These are phyloP conservation scores for Cheirogaleus major DNA, from an alignment of 2,797 vertebrate species.

Conservation along the genomic window DNA sequence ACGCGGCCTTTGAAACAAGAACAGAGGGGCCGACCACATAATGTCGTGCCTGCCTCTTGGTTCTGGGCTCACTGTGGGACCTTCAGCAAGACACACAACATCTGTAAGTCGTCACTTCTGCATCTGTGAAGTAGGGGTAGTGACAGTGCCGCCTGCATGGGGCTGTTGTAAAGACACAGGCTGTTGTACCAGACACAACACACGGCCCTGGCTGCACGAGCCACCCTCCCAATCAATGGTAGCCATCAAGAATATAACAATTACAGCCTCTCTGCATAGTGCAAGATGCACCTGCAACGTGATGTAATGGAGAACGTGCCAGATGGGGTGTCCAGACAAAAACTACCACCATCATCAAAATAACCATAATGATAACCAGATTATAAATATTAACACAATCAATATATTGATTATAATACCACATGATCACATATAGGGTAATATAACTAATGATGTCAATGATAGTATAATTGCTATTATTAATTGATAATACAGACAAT, in stretches of 20 bases:
- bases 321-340: not conserved
- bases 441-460: not conserved
- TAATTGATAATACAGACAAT: not conserved
- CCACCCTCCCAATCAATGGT: fast-evolving
- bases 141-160: fast-evolving
- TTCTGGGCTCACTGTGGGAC: not conserved
- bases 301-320: fast-evolving
- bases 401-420: not conserved
- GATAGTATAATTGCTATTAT: not conserved
- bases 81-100: not conserved
- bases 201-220: not conserved
- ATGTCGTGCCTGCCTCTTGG: fast-evolving
- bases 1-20: not conserved
- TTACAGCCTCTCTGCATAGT: fast-evolving
- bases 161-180: not conserved
- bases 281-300: fast-evolving
- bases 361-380: not conserved
- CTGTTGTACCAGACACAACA: fast-evolving
- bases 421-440: fast-evolving
- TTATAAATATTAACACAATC: not conserved
- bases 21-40: not conserved
- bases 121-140: not conserved
- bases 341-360: not conserved
- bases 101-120: not conserved
- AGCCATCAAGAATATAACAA: fast-evolving